Evolutionary conservation across 2,797 vertebrate species (phyloP).

Genomic region (Sebastes vulpes): DNA sequence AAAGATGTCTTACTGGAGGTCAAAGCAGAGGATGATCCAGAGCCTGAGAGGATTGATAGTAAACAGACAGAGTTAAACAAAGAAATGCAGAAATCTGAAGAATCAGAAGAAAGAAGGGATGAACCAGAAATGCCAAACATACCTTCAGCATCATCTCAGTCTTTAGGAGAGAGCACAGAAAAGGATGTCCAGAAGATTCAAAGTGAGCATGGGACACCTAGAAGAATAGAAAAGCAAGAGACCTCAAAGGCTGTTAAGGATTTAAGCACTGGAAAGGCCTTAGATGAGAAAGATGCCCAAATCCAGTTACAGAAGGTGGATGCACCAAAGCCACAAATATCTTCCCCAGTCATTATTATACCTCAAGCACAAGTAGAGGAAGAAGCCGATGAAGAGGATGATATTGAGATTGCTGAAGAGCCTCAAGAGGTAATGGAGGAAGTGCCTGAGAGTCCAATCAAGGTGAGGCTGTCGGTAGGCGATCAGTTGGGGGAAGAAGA

Average conservation of each 20-base stretch:
- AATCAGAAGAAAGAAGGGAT: constrained; percentile 6
- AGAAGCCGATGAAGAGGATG: constrained; percentile 72
- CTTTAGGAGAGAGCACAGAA: constrained; percentile 10
- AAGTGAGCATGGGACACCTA: background rate
- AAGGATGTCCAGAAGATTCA: constrained; percentile 3
- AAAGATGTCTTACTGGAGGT: background rate
- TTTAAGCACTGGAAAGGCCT: constrained; percentile 1
- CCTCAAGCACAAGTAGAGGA: constrained; percentile 79
- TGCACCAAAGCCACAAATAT: constrained; percentile 24
- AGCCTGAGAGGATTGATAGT: background rate
- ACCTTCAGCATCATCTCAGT: background rate
- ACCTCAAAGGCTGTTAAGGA: constrained; percentile 12
- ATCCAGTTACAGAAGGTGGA: constrained; percentile 35
- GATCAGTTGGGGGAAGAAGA: constrained; percentile 70
- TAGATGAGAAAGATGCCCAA: constrained; percentile 18
- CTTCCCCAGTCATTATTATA: constrained; percentile 78
- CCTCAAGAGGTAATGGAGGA: constrained; percentile 81
- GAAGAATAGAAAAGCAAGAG: constrained; percentile 6
- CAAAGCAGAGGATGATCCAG: background rate
- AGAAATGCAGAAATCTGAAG: constrained; percentile 8
- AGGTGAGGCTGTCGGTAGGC: constrained; percentile 39
- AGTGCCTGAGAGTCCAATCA: background rate
- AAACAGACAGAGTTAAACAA: constrained; percentile 15
- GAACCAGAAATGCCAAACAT: background rate
- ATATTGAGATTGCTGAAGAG: constrained; percentile 79